A percentile compares a stretch with the other conserved stretches of the same genome.
Evolutionary conservation across 2,888 invertebrate species (phyloP).

Genomic region (Philereme transversata): DNA sequence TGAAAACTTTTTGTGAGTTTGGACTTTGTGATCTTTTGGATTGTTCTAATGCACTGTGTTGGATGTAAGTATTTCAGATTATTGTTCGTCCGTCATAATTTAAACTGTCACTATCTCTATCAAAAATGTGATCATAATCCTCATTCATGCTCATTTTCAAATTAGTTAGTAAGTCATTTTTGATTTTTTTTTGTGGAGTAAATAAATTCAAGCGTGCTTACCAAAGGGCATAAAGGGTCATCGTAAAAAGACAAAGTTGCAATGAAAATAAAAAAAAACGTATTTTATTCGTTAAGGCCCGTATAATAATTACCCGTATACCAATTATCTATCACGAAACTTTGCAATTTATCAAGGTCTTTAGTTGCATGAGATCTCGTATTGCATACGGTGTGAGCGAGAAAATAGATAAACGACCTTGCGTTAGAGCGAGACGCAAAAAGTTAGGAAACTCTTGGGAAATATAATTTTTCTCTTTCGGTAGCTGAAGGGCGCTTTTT

Average conservation of each 20-base stretch:
- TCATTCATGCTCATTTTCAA: slow-evolving; percentile 26
- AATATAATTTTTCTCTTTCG: slow-evolving; percentile 80
- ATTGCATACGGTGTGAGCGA: slow-evolving; percentile 77
- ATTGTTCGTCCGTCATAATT: slow-evolving; percentile 74
- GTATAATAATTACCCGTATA: slow-evolving; percentile 77
- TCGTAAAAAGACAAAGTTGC: slow-evolving; percentile 1
- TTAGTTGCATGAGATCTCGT: slow-evolving; percentile 80
- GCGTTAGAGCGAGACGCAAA: slow-evolving; percentile 67
- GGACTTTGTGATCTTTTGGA: slow-evolving; percentile 64
- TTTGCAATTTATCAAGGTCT: slow-evolving; percentile 81
- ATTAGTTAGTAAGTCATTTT: slow-evolving; percentile 10
- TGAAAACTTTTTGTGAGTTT: slow-evolving; percentile 44
- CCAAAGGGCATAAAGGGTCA: slow-evolving; percentile 7
- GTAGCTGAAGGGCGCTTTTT: slow-evolving; percentile 79
- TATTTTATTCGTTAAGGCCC: slow-evolving; percentile 53
- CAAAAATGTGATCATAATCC: slow-evolving; percentile 33
- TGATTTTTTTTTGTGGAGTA: neutral
- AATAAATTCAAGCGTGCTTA: neutral
- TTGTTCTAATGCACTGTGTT: slow-evolving; percentile 75
- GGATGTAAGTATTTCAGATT: slow-evolving; percentile 71
- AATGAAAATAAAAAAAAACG: slow-evolving; percentile 16
- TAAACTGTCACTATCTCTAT: slow-evolving; percentile 35
- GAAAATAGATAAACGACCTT: slow-evolving; percentile 67
- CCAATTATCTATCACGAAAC: slow-evolving; percentile 82
- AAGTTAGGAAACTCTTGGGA: slow-evolving; percentile 81